Evolutionary conservation across 37 sponge, comb jelly and placozoan species (phyloP), one percentile per base, ranked within the genome.

Genomic region (Diacarnus erythraeanus): DNA sequence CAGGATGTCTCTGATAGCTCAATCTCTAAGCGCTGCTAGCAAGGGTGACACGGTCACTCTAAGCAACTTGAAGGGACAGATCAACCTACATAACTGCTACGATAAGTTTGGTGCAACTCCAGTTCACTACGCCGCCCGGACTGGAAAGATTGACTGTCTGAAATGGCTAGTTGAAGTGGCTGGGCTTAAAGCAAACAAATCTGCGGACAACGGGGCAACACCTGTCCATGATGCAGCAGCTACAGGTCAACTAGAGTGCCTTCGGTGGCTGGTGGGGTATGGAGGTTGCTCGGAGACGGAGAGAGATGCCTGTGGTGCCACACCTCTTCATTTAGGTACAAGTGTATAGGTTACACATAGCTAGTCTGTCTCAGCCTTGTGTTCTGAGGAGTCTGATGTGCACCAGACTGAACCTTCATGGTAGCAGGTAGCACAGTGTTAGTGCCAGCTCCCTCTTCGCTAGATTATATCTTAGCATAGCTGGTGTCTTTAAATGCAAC

Each of bases 181-280:
- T 3, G 83, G 83, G 0, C 26, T 86, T 39, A 83, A 69, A 42
- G 80, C 73, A 0, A 90, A 60, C 39, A 83, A 60, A 61, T 38
- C 74, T 5, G 83, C 87, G 0, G 63, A 77, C 42, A 90, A 85
- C 59, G 91, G 91, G 34, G 91, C 86, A 0, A 90, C 87, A 59
- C 87, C 91, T 17, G 87, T 69, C 18, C 91, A 90, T 47, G 91
- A 90, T 51, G 91, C 91, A 36, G 87, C 91, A 37, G 91, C 91
- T 21, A 90, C 79, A 0, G 91, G 91, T 10, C 86, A 90, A 42
- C 69, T 90, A 5, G 83, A 85, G 38, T 90, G 87, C 56, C 79
- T 90, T 17, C 75, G 86, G 38, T 90, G 87, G 87, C 69, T 90
- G n/a, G 41, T 90, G 26, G 74, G 81, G 56, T 44, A 71, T 26